A percentile compares a stretch with the other conserved stretches of the same genome.
phyloP scores from a whole-genome alignment of 2,113 vertebrate genomes.

The Mobula hypostoma region DNA sequence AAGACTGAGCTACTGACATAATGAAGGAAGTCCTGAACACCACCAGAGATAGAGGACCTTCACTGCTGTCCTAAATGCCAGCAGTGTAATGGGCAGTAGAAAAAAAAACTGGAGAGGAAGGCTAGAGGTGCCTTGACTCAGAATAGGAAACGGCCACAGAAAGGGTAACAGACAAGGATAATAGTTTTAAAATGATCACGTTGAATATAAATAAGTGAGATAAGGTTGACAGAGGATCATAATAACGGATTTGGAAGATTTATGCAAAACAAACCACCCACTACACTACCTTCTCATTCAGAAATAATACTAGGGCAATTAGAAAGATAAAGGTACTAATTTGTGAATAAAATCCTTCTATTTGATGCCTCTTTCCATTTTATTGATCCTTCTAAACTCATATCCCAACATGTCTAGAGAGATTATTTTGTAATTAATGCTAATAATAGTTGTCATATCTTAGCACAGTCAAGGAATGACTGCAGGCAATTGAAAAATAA shows the following conservation, averaged over 20 bases:
- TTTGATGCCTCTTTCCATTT: not conserved
- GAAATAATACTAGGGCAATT: not conserved
- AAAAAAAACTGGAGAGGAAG: not conserved
- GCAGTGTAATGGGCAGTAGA: no score
- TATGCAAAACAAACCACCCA: not conserved
- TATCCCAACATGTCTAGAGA: not conserved
- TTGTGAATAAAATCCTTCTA: not conserved
- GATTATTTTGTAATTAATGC: not conserved
- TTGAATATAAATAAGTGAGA: not conserved
- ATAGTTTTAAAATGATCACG: not conserved
- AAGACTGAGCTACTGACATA: no score
- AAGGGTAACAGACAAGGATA: not conserved
- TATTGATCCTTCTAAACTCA: not conserved
- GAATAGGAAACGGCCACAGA: not conserved
- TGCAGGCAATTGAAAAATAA: not conserved
- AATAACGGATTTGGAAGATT: not conserved
- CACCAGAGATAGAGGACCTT: no score
- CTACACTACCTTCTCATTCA: not conserved
- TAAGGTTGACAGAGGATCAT: not conserved
- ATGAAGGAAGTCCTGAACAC: no score
- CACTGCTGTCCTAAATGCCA: no score
- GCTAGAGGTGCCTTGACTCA: not conserved
- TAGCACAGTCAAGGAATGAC: not conserved
- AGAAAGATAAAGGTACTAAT: not conserved
- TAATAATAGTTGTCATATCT: not conserved